These are phyloP conservation scores for Patella ulyssiponensis DNA, from an alignment of 2,888 invertebrate genomes.

Conservation along the genomic window DNA sequence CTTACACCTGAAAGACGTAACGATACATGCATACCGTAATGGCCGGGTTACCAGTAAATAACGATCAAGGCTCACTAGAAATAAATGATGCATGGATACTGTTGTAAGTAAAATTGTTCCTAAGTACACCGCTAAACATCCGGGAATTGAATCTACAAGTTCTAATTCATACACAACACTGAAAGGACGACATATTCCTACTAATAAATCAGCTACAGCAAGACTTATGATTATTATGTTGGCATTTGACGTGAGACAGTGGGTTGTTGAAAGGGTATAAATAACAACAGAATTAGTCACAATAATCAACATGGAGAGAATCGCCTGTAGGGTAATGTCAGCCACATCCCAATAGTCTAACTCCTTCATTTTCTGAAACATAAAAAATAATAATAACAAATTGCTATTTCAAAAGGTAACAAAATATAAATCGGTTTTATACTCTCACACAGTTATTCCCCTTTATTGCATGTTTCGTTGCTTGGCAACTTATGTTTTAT, in stretches of 20 bases:
- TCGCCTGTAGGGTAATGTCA: not conserved
- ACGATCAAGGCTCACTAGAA: conserved; percentile 16
- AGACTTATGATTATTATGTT: conserved; percentile 18
- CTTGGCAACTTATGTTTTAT: too few relatives aligned
- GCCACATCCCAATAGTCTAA: too few relatives aligned
- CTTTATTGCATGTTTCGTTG: too few relatives aligned
- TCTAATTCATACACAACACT: conserved; percentile 1
- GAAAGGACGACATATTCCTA: conserved; percentile 11
- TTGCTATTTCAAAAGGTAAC: too few relatives aligned
- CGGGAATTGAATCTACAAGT: not conserved
- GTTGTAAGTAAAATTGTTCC: not conserved
- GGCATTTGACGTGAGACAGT: not conserved
- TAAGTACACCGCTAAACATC: conserved; percentile 7
- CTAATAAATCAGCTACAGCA: conserved; percentile 14
- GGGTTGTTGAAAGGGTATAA: not conserved
- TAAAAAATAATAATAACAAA: too few relatives aligned
- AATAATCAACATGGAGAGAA: not conserved
- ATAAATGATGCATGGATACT: conserved; percentile 21
- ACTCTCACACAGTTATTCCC: too few relatives aligned
- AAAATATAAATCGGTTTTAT: too few relatives aligned
- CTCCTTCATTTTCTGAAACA: too few relatives aligned
- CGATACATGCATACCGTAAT: not conserved
- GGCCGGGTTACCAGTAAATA: conserved; percentile 9
- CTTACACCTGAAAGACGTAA: not conserved
- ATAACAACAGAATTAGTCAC: conserved; percentile 4